phyloP scores from a whole-genome alignment of 92 coral and sea anemone genomes.

The Porites lobata region DNA sequence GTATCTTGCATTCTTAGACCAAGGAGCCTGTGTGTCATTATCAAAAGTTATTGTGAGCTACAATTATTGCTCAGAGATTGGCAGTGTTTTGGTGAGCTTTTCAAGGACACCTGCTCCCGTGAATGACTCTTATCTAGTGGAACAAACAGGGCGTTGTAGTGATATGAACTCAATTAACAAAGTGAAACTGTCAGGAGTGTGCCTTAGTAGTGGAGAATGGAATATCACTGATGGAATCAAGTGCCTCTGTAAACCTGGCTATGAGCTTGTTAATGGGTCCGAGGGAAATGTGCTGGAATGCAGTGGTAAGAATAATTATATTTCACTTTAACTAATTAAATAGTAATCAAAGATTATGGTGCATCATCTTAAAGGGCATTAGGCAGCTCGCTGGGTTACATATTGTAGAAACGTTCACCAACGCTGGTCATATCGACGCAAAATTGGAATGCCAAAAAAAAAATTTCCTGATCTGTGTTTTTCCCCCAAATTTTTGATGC shows the following conservation, averaged over 20 bases:
- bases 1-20: too few relatives aligned
- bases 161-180: conserved; percentile 60
- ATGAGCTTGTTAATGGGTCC: conserved; percentile 51
- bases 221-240: conserved; percentile 34
- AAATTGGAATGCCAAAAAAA: too few relatives aligned
- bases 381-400: too few relatives aligned
- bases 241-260: conserved; percentile 86
- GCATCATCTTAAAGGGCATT: too few relatives aligned
- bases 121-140: conserved; percentile 23
- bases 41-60: background rate
- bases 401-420: too few relatives aligned
- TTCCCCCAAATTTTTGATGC: too few relatives aligned
- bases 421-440: too few relatives aligned
- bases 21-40: too few relatives aligned
- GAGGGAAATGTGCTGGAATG: background rate
- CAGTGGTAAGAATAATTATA: background rate
- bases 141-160: conserved; percentile 75
- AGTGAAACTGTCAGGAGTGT: conserved; percentile 51
- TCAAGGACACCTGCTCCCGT: conserved; percentile 75
- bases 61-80: conserved; percentile 69
- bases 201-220: conserved; percentile 87
- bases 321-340: background rate
- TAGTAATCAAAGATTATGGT: background rate
- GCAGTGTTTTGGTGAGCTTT: conserved; percentile 60
- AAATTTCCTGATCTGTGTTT: too few relatives aligned